These are phyloP conservation scores for Tanytarsus gracilentus DNA, from an alignment of 2,888 invertebrate genomes.

Conservation along the genomic window DNA sequence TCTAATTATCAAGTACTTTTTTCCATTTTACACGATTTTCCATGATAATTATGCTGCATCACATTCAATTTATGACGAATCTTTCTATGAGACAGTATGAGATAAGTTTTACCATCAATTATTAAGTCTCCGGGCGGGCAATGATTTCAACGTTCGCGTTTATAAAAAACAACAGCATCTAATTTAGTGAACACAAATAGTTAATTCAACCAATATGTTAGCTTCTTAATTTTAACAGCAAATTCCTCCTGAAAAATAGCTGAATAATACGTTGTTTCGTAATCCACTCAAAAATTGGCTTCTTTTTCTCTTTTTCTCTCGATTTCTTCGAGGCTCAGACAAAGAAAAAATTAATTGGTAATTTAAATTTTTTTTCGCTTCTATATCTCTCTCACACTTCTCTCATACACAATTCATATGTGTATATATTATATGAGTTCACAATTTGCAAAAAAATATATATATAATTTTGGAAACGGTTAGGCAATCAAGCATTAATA, in stretches of 20 bases:
- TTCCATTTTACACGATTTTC: too few species aligned
- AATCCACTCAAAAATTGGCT: constrained; percentile 19
- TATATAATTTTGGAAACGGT: constrained; percentile 7
- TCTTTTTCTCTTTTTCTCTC: neutral
- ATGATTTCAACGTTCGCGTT: too few species aligned
- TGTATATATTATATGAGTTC: neutral
- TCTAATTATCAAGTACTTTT: too few species aligned
- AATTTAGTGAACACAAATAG: too few species aligned
- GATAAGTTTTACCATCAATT: too few species aligned
- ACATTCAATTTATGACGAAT: too few species aligned
- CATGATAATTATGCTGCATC: too few species aligned
- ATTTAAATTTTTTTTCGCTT: constrained; percentile 13
- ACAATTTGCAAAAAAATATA: neutral
- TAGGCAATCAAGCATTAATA: constrained; percentile 21
- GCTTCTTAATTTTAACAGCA: neutral
- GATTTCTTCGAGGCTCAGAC: neutral
- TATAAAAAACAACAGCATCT: too few species aligned
- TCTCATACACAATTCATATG: neutral
- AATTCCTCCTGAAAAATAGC: neutral
- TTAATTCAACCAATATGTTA: too few species aligned
- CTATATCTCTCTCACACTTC: neutral
- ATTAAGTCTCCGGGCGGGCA: too few species aligned
- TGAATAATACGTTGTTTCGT: constrained; percentile 11
- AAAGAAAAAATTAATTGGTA: constrained; percentile 13
- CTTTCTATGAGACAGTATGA: too few species aligned